Percentiles rank a stretch among this genome's conserved stretches.
phyloP scores from a whole-genome alignment of 2,113 vertebrate genomes.

The Perccottus glenii region DNA sequence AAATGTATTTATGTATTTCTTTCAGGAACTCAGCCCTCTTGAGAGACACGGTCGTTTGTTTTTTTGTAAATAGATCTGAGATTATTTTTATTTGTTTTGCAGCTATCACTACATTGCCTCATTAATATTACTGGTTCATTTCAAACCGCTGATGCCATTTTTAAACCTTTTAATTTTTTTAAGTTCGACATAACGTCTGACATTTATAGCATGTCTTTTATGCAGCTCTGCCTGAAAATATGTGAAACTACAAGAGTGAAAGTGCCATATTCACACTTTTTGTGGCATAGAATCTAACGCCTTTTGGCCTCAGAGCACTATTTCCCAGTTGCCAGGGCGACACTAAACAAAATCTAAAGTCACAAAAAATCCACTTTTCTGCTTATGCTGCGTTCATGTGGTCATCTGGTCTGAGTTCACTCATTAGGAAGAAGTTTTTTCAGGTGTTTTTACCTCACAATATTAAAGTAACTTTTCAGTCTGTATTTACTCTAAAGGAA shows the following conservation, averaged over 20 bases:
- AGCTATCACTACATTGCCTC: conserved; percentile 15
- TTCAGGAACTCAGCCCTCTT: conserved; percentile 29
- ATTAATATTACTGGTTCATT: conserved; percentile 2
- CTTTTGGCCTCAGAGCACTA: background rate
- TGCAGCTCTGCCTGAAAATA: conserved; percentile 18
- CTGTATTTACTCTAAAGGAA: too few relatives aligned
- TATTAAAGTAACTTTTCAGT: too few relatives aligned
- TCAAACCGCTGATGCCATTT: conserved; percentile 11
- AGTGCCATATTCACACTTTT: conserved; percentile 37
- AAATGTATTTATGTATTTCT: conserved; percentile 60
- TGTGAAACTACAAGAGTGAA: conserved; percentile 33
- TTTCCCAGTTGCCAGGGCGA: too few relatives aligned
- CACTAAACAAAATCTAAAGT: too few relatives aligned
- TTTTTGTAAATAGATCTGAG: conserved; percentile 37
- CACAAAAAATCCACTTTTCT: too few relatives aligned
- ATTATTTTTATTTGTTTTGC: conserved; percentile 30
- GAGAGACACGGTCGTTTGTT: conserved; percentile 9
- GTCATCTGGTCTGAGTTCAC: too few relatives aligned
- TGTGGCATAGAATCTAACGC: conserved; percentile 14
- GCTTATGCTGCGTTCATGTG: too few relatives aligned
- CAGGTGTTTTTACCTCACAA: too few relatives aligned
- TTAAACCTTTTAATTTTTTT: conserved; percentile 3
- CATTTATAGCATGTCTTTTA: conserved; percentile 1
- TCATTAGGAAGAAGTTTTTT: too few relatives aligned
- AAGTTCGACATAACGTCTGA: conserved; percentile 16